Base-by-base conservation (phyloP, 1,140 invertebrate genomes). In the Drosophila nasuta region DNA sequence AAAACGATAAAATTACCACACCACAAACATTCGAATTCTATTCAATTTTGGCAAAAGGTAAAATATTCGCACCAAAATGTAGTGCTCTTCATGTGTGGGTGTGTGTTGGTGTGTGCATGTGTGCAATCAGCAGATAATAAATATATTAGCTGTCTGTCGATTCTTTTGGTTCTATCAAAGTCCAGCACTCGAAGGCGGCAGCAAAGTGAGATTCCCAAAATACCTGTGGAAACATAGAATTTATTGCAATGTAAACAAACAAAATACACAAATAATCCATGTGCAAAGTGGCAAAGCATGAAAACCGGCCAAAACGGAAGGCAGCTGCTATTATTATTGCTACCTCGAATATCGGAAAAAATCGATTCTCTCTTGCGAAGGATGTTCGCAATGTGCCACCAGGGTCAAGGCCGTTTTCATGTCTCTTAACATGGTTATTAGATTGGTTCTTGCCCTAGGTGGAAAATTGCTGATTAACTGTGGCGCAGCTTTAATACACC, bases 221-320 rank as follows among this genome's bases (percentile, higher is more conserved):
- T 41, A 56, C 38, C 62, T 75, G 69, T 43, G 78, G 48, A 65
- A 81, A 46, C 57, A 67, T 56, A 49, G 17, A 82, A 75, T 70
- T 59, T 62, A 81, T 82, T 67, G 62, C 59, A 73, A 76, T 46
- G 68, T 86, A 86, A 86, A 86, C 79, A 86, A 82, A 67, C 45
- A 65, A 46, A 80, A 11, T 63, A 25, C 25, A 15, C 20, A 49
- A 63, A 70, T 41, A 70, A 25, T 25, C 20, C 30, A 48, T 51
- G 8, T 70, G 59, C 54, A 33, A 54, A 45, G 8, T 28, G 45
- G 56, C 30, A 30, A 13, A 7, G 20, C 48, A 8, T 49, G 20
- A 17, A n/a, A 51, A 59, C n/a, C 13, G 17, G 38, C 41, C 11
- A 45, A n/a, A 45, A 28, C 41, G 20, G 41, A 43, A 11, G 35